Evolutionary conservation across 2,797 vertebrate species (phyloP), one percentile per base, ranked within the genome.

Genomic region (Ceryle rudis): DNA sequence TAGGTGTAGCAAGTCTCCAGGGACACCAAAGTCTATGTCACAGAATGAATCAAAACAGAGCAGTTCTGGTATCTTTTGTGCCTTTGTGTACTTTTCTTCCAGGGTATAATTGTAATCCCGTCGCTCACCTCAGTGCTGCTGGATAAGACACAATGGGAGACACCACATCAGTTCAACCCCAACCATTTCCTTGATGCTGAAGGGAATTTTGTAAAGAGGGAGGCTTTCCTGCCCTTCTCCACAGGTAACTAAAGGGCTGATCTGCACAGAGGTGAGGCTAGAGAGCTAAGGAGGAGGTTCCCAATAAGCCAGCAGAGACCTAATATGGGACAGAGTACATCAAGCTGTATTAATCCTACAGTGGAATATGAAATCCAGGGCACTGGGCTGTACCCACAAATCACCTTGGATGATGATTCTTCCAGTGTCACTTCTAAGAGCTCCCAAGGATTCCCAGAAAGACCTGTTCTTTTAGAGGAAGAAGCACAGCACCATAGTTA

Each of bases 211-310:
- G 73, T 98, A 41, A 97, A 97, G 97, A 98, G 81, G 42, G 97
- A 97, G 0, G 98, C 98, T 57, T 98, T 98, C 66, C 81, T 98
- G 81, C 98, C 98, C 12, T 98, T 98, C 91, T 98, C 98, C 13
- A 95, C 93, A 95, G 98, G 98, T 98, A 97, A 82, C 29, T 46
- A 19, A 81, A 55, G 28, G 26, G 11, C 17, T 86, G 62, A 29
- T 18, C 55, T 77, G 47, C 52, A 81, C 26, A 47, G 74, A 73
- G 29, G 35, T 67, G 88, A 78, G 75, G 60, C 54, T 60, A 6
- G 19, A 79, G 12, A 47, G 46, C 29, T 26, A 67, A 66, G 41
- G 33, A 79, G 33, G 21, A 44, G 21, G n/a, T 18, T 60, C 25
- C 20, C 52, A 54, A 4, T 26, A 54, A 79, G 31, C 14, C 73